phyloP scores from a whole-genome alignment of 2,888 invertebrate species.

The Caenorhabditis parvicauda region DNA sequence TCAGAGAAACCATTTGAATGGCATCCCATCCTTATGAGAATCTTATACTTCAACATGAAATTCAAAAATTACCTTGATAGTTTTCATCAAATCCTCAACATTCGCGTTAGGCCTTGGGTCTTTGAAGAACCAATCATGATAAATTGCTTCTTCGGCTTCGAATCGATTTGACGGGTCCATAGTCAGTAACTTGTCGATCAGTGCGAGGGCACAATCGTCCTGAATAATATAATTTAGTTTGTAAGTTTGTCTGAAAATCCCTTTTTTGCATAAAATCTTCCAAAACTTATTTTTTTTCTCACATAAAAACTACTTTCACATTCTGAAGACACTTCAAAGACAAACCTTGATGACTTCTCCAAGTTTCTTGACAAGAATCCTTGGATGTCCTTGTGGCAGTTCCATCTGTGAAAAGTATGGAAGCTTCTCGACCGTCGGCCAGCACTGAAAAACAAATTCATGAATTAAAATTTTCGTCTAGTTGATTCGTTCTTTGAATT shows the following conservation, averaged over 20 bases:
- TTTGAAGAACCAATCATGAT: slow-evolving; percentile 97
- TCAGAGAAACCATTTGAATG: no score
- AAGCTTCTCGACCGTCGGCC: slow-evolving; percentile 75
- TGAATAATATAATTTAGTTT: slow-evolving; percentile 12
- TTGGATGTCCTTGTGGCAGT: slow-evolving; percentile 79
- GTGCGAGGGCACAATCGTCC: slow-evolving; percentile 77
- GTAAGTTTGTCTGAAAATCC: neutral
- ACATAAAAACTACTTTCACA: neutral
- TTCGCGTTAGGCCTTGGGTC: slow-evolving; percentile 81
- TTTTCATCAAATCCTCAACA: slow-evolving; percentile 57
- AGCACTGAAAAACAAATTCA: slow-evolving; percentile 11
- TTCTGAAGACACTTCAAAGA: no score
- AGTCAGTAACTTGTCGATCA: slow-evolving; percentile 85
- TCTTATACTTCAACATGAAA: no score
- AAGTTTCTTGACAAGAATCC: slow-evolving; percentile 66
- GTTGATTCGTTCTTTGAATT: no score
- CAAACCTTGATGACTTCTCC: slow-evolving; percentile 83
- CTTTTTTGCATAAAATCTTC: neutral
- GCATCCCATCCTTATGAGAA: no score
- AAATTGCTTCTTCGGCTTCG: slow-evolving; percentile 81
- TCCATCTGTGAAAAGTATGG: slow-evolving; percentile 81
- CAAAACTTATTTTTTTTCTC: neutral
- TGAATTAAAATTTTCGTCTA: no score
- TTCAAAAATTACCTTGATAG: slow-evolving; percentile 16
- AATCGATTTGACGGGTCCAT: slow-evolving; percentile 84